phyloP scores from a whole-genome alignment of 2,888 invertebrate genomes.

The Acanthosepion esculentum region DNA sequence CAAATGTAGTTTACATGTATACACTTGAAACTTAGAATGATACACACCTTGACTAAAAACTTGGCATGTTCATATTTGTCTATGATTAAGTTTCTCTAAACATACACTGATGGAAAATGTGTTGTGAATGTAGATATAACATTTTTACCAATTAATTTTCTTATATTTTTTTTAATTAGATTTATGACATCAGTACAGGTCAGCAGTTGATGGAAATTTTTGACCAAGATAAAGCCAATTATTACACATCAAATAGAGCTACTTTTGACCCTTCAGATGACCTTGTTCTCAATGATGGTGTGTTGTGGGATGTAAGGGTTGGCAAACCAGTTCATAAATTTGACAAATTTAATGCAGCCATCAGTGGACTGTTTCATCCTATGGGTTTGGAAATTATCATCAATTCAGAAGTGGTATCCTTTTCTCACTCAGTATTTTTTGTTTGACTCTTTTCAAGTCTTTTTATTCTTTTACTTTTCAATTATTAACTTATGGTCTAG shows the following conservation, averaged over 20 bases:
- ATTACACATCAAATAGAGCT: constrained; percentile 93
- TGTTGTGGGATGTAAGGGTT: constrained; percentile 92
- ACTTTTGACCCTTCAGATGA: constrained; percentile 96
- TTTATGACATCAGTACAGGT: constrained; percentile 92
- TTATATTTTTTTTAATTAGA: constrained; percentile 75
- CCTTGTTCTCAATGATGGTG: constrained; percentile 94
- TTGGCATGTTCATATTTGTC: too few relatives aligned
- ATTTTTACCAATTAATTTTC: neutral
- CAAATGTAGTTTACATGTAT: too few relatives aligned
- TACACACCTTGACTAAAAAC: too few relatives aligned
- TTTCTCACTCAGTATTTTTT: constrained; percentile 46
- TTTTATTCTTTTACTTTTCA: too few relatives aligned
- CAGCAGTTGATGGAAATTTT: constrained; percentile 83
- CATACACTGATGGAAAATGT: too few relatives aligned
- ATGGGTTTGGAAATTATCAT: constrained; percentile 96
- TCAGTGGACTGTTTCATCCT: constrained; percentile 97
- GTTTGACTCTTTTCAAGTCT: too few relatives aligned
- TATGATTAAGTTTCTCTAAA: too few relatives aligned
- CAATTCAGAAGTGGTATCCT: constrained; percentile 88
- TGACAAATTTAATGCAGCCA: constrained; percentile 95
- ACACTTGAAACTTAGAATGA: too few relatives aligned
- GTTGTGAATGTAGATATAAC: neutral
- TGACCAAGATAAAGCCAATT: constrained; percentile 87
- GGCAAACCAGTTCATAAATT: constrained; percentile 94
- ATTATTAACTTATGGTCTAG: too few relatives aligned